Base-by-base conservation (phyloP, 2,888 invertebrate species). In the Congeria kusceri region DNA sequence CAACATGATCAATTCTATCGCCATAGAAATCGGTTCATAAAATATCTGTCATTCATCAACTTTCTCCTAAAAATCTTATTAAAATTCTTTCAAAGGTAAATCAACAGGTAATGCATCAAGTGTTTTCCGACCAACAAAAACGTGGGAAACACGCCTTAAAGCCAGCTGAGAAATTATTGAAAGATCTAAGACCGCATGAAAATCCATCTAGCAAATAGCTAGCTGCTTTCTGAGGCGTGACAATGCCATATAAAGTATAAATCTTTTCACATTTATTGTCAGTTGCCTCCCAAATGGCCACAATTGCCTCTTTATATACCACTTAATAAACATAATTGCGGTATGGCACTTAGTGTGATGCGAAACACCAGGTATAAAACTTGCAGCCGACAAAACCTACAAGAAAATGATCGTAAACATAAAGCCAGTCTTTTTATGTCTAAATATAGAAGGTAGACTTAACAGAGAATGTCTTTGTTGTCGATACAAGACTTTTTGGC, bases 381-480 rank as follows among this genome's bases (percentile, higher is more conserved):
- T 59, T 58, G 59, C 69, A 69, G 64, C 49, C 59, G 69, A 75
- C 64, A 75, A 72, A 71, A 69, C 29, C 53, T 49, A 27, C 58
- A 57, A 47, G 46, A 75, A 64, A 75, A 56, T n/a, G 57, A 67
- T 71, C 61, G 32, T 67, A 74, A 79, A 79, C 62, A 75, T 75
- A 74, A 74, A 79, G 66, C 66, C 67, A 39, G 53, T 64, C 59
- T 75, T 79, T 39, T 79, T 63, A 67, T 71, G 67, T 75, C 67
- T 57, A 64, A 67, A 75, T 79, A 71, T 75, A 53, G 47, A 66
- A 49, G n/a, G 32, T 67, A 67, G 59, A 44, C 49, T 71, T 44
- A 58, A 71, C 70, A 79, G 71, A 74, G 53, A 56, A 70, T 63
- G 66, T 74, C 79, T 79, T 79, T 79, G 79, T 79, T 47, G 75